These are phyloP conservation scores for Manduca sexta DNA, from an alignment of 1,140 invertebrate genomes.

Conservation along the genomic window DNA sequence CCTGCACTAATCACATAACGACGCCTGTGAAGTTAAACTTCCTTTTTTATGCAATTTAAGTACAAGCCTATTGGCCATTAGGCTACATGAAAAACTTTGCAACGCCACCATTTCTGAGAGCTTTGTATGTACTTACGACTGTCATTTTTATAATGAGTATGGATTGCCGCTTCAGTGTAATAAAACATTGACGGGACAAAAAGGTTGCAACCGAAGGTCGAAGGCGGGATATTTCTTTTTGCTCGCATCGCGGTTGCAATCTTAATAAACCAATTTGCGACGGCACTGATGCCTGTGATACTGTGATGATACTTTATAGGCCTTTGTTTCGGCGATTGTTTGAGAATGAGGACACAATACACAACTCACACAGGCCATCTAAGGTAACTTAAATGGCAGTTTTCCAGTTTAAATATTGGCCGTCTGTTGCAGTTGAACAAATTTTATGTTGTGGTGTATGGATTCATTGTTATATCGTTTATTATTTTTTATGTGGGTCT, in stretches of 20 bases:
- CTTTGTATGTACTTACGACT: not conserved
- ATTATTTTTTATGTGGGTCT: too few species aligned
- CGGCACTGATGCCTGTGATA: constrained; percentile 40
- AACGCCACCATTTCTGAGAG: not conserved
- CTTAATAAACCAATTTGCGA: constrained; percentile 66
- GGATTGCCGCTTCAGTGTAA: not conserved
- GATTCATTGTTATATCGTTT: too few species aligned
- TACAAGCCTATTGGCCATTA: too few species aligned
- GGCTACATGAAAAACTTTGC: too few species aligned
- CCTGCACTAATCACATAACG: too few species aligned
- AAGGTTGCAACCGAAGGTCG: constrained; percentile 7
- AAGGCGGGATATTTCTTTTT: constrained; percentile 36
- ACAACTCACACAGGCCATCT: constrained; percentile 21
- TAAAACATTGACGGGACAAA: not conserved
- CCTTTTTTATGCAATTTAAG: too few species aligned
- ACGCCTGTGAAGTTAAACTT: too few species aligned
- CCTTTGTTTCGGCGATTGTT: constrained; percentile 48
- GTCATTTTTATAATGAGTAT: constrained; percentile 1
- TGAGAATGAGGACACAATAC: constrained; percentile 4
- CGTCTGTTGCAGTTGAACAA: too few species aligned
- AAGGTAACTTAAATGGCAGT: constrained; percentile 15
- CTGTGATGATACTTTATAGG: constrained; percentile 43
- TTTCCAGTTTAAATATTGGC: not conserved
- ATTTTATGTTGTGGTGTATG: too few species aligned
- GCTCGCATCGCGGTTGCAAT: constrained; percentile 46